phyloP scores from a whole-genome alignment of 1,140 invertebrate species.

The Sarcophaga peregrina region DNA sequence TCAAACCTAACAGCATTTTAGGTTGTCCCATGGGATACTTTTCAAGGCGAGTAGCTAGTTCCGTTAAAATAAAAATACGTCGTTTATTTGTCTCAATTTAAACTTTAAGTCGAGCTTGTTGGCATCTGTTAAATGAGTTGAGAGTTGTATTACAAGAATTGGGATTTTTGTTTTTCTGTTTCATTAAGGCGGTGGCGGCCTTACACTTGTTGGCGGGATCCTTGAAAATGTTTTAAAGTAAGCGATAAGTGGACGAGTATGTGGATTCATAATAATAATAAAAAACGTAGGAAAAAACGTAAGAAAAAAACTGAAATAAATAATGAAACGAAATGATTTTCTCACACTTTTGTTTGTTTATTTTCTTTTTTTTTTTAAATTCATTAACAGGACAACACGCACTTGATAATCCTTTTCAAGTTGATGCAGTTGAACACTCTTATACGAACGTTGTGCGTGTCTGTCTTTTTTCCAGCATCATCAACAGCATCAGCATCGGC shows the following conservation, averaged over 20 bases:
- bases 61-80: too few species aligned
- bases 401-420: conserved; percentile 15
- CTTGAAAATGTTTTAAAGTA: background rate
- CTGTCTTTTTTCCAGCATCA: background rate
- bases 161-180: too few species aligned
- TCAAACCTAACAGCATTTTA: too few species aligned
- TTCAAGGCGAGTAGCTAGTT: too few species aligned
- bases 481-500: background rate
- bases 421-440: background rate
- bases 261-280: background rate
- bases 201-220: background rate
- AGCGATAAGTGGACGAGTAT: too few species aligned
- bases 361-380: background rate
- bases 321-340: conserved; percentile 9
- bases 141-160: too few species aligned
- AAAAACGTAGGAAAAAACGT: too few species aligned
- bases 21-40: too few species aligned
- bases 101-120: too few species aligned
- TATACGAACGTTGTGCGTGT: background rate
- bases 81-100: too few species aligned
- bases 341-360: conserved; percentile 1
- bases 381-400: background rate
- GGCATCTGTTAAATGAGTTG: too few species aligned
- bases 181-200: too few species aligned
- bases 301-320: background rate